Percentiles rank a stretch among this genome's conserved stretches.
phyloP scores from a whole-genome alignment of 1,140 invertebrate species.

The Bombus superbus region DNA sequence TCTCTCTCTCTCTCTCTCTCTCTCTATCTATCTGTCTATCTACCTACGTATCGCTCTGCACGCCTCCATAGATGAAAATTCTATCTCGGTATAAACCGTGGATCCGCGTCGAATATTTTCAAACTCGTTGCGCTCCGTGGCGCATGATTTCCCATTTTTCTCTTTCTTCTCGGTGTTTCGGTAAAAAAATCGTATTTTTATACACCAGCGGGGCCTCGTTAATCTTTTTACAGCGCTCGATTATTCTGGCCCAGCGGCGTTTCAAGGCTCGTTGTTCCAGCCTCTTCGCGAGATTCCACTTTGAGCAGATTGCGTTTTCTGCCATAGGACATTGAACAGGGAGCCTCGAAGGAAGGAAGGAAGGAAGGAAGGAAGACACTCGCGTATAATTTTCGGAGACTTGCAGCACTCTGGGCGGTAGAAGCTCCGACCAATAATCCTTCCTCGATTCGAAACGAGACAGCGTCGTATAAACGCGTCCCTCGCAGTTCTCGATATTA shows the following conservation, averaged over 20 bases:
- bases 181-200: conserved; percentile 31
- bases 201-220: not conserved
- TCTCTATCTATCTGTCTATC: too few relatives aligned
- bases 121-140: conserved; percentile 16
- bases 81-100: not conserved
- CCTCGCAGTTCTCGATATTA: not conserved
- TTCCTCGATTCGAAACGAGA: not conserved
- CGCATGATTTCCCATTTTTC: conserved; percentile 13
- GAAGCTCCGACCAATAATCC: not conserved
- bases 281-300: conserved; percentile 4
- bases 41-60: too few relatives aligned
- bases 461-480: not conserved
- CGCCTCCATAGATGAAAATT: not conserved
- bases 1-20: not conserved
- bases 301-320: not conserved
- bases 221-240: conserved; percentile 6
- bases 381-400: not conserved
- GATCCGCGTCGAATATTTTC: not conserved
- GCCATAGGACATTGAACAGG: not conserved
- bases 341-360: not conserved
- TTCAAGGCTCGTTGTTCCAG: conserved; percentile 9
- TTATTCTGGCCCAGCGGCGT: not conserved
- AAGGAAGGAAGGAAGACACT: not conserved
- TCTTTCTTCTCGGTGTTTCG: too few relatives aligned
- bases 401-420: not conserved